Conservation (phyloP, 92 coral and sea anemone species). For the Phymanthus crucifer region DNA sequence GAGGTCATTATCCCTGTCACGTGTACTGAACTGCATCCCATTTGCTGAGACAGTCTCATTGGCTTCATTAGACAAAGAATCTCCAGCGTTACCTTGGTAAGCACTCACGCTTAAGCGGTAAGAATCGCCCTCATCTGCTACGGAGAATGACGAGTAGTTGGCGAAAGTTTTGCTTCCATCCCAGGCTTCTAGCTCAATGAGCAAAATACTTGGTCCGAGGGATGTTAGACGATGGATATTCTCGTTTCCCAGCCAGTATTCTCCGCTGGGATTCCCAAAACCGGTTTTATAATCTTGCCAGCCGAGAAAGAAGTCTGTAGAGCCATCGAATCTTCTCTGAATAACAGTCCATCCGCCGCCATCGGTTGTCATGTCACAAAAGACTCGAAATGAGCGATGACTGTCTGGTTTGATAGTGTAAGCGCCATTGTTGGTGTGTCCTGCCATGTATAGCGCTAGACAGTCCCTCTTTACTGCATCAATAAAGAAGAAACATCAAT, state of each 20-base stretch:
- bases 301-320: slow-evolving; percentile 15
- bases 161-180: slow-evolving; percentile 27
- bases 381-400: slow-evolving; percentile 7
- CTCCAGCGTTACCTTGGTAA: slow-evolving; percentile 43
- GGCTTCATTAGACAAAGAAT: slow-evolving; percentile 22
- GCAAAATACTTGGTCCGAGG: not conserved
- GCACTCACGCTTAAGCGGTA: slow-evolving; percentile 24
- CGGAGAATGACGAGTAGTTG: slow-evolving; percentile 27
- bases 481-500: not conserved
- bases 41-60: not conserved
- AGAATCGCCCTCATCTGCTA: slow-evolving; percentile 17
- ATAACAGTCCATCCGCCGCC: slow-evolving; percentile 18
- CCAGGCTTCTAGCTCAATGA: slow-evolving; percentile 23
- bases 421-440: not conserved
- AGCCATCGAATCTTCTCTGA: slow-evolving; percentile 20
- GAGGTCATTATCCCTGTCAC: slow-evolving; percentile 8
- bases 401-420: slow-evolving; percentile 5
- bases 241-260: slow-evolving; percentile 19
- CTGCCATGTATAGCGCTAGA: not conserved
- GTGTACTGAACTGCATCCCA: slow-evolving; percentile 14
- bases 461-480: not conserved
- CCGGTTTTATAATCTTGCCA: slow-evolving; percentile 14
- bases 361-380: slow-evolving; percentile 9
- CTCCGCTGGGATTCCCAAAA: slow-evolving; percentile 14
- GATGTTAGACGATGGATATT: not conserved